These are phyloP conservation scores for Aporophyla nigra DNA, from an alignment of 2,888 invertebrate species.

Conservation along the genomic window DNA sequence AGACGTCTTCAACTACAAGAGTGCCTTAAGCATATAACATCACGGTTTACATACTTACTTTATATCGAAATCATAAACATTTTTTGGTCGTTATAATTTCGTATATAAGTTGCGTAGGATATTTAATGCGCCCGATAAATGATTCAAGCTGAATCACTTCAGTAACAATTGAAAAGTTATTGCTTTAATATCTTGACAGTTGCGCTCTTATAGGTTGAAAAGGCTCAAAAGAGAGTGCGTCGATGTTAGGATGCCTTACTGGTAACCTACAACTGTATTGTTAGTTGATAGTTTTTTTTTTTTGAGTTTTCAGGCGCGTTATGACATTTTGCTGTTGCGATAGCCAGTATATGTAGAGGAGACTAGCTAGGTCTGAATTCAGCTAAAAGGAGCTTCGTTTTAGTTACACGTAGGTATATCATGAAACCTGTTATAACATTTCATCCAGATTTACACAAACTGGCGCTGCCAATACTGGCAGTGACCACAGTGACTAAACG, in stretches of 20 bases:
- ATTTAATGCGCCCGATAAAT: not conserved
- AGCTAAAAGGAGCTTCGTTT: not conserved
- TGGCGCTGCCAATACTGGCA: slow-evolving; percentile 16
- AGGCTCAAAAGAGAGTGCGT: too few species aligned
- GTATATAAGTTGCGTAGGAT: not conserved
- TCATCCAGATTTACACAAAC: slow-evolving; percentile 18
- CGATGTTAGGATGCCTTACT: not conserved
- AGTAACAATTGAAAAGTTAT: too few species aligned
- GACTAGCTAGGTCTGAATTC: slow-evolving; percentile 9
- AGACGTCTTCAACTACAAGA: too few species aligned
- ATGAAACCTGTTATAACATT: slow-evolving; percentile 32
- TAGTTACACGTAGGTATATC: not conserved
- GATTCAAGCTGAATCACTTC: not conserved
- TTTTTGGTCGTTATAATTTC: not conserved
- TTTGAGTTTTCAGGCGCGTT: not conserved
- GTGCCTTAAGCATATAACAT: not conserved
- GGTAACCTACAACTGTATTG: not conserved
- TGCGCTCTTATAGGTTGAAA: not conserved
- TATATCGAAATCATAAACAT: not conserved
- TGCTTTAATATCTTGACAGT: too few species aligned
- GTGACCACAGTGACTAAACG: slow-evolving; percentile 41
- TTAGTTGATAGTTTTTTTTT: not conserved
- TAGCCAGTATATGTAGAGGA: not conserved
- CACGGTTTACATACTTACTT: not conserved
- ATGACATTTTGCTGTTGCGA: not conserved